Base-by-base conservation (phyloP, 2,888 invertebrate species). In the Lithophane leautieri region DNA sequence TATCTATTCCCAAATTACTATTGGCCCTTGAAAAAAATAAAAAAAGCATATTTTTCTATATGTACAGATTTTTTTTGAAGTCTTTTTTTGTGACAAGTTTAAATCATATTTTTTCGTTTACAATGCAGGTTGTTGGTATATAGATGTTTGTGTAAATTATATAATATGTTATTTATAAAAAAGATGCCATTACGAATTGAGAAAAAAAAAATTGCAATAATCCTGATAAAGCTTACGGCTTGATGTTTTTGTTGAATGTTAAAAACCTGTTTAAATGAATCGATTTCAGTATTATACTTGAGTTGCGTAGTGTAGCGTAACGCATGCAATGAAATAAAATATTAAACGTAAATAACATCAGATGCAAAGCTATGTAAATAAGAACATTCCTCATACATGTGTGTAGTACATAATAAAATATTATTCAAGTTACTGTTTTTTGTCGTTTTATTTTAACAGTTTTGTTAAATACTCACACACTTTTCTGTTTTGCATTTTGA, bases 321-420 rank as follows among this genome's bases (percentile, higher is more conserved):
- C 84, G 84, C 81, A 86, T 74, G 76, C 85, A 86, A 84, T 88
- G 84, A 85, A 50, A 22, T 50, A 9, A 50, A 50, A 88, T 88
- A 85, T 79, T 79, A 80, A 84, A 86, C 70, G 78, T 80, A 75
- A 68, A 70, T 81, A 79, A 87, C 85, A 85, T 83, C 84, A 84
- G 93, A 93, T 90, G 91, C 92, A 93, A 91, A 94, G 93, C 94
- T 96, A 95, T 96, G 96, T 96, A 96, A 96, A 96, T 96, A 96
- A 95, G 94, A 95, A 96, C 96, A 97, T 97, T 97, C 96, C 96
- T 96, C 96, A 95, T 94, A 95, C 94, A 96, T 94, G 96, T 94
- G 95, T 95, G 96, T 96, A 96, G 96, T 96, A 96, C 95, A 96
- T 96, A 96, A 96, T 96, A 95, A 96, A 95, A 96, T 95, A 96